phyloP scores from a whole-genome alignment of 2,113 vertebrate genomes.

The Oreochromis tanganicae region DNA sequence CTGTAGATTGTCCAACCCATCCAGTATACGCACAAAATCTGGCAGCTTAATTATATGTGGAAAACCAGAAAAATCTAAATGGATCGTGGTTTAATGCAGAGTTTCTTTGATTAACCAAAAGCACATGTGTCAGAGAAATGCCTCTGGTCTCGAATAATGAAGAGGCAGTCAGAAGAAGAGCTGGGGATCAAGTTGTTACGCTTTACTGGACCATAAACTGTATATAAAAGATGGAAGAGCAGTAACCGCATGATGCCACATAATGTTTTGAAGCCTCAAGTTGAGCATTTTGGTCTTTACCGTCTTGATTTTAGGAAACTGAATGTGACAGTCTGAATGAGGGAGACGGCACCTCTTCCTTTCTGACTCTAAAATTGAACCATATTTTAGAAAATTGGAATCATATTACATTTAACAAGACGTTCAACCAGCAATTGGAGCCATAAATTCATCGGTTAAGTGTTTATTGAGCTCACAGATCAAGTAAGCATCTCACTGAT shows the following conservation, averaged over 20 bases:
- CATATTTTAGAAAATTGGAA: neutral
- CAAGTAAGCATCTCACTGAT: neutral
- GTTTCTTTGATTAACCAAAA: slow-evolving; percentile 10
- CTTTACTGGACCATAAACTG: neutral
- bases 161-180: neutral
- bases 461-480: neutral
- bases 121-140: neutral
- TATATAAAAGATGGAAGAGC: neutral
- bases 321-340: neutral
- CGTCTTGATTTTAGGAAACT: neutral
- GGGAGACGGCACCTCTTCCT: neutral
- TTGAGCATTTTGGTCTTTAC: neutral
- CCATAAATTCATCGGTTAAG: neutral
- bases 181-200: neutral
- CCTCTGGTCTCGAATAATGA: slow-evolving; percentile 4
- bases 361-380: neutral
- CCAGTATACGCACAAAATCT: slow-evolving; percentile 2
- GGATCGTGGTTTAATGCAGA: neutral
- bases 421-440: neutral
- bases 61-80: slow-evolving; percentile 16
- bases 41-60: slow-evolving; percentile 27
- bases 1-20: slow-evolving; percentile 15
- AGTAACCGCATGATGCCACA: neutral
- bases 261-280: neutral
- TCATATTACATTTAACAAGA: neutral